These are phyloP conservation scores for Epizoanthus rinbou DNA, from an alignment of 92 coral and sea anemone genomes.

Conservation along the genomic window DNA sequence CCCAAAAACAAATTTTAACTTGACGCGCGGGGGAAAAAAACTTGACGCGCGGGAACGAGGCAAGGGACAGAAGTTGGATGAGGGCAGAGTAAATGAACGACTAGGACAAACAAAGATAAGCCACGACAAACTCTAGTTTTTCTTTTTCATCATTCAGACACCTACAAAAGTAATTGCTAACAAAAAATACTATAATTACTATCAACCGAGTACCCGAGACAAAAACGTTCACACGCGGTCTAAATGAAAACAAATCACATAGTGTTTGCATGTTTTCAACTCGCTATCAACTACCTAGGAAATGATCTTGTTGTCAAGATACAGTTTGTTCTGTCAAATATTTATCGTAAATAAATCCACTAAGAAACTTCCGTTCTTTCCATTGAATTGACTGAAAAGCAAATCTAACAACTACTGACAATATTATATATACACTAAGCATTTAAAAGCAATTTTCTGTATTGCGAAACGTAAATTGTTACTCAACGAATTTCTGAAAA, in stretches of 20 bases:
- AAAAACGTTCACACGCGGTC: not conserved
- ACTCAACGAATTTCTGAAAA: not conserved
- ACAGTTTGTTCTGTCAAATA: slow-evolving; percentile 14
- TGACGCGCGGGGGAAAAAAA: too few relatives aligned
- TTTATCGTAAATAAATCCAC: not conserved
- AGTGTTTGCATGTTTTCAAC: not conserved
- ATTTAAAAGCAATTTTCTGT: not conserved
- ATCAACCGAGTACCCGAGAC: not conserved
- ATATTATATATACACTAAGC: not conserved
- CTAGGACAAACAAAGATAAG: too few relatives aligned
- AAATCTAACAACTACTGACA: not conserved
- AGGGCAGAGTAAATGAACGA: too few relatives aligned
- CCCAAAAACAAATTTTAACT: too few relatives aligned
- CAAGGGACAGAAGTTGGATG: too few relatives aligned
- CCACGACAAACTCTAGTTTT: not conserved
- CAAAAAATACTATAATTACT: not conserved
- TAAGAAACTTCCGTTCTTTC: not conserved
- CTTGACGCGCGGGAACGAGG: too few relatives aligned
- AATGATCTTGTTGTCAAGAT: not conserved
- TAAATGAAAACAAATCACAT: not conserved
- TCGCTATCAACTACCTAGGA: not conserved
- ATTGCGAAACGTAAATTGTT: not conserved
- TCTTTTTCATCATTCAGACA: not conserved
- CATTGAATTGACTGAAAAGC: slow-evolving; percentile 3
- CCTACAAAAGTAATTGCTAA: not conserved